Conservation (phyloP, 2,797 vertebrate genomes). For the Sebastes steindachneri region DNA sequence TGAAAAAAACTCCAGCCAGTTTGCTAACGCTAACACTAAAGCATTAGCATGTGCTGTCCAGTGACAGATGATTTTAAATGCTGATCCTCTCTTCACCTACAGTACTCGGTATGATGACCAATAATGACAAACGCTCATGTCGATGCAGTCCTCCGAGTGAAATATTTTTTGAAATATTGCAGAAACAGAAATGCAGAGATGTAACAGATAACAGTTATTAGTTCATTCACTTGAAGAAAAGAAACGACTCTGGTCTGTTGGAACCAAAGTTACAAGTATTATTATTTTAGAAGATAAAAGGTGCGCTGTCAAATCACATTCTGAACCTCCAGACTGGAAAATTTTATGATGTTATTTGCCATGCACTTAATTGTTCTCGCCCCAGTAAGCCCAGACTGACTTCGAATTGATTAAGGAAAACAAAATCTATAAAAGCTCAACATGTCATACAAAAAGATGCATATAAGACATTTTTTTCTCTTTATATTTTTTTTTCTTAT, state of each 20-base stretch:
- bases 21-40: neutral
- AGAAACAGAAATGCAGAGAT: slow-evolving; percentile 40
- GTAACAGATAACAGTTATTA: slow-evolving; percentile 13
- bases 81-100: slow-evolving; percentile 1
- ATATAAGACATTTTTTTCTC: slow-evolving; percentile 95
- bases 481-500: slow-evolving; percentile 80
- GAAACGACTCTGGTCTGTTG: slow-evolving; percentile 5
- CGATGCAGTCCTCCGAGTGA: slow-evolving; percentile 23
- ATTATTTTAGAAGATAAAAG: slow-evolving; percentile 40
- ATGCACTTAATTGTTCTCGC: slow-evolving; percentile 69
- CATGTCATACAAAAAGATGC: slow-evolving; percentile 99
- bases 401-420: slow-evolving; percentile 87
- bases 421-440: slow-evolving; percentile 96
- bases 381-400: slow-evolving; percentile 84
- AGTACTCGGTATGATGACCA: neutral
- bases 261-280: slow-evolving; percentile 31
- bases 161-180: slow-evolving; percentile 19
- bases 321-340: slow-evolving; percentile 33
- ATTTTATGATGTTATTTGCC: slow-evolving; percentile 58
- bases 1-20: neutral
- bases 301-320: slow-evolving; percentile 44
- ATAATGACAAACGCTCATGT: slow-evolving; percentile 19
- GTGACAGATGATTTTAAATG: neutral
- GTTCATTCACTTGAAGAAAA: slow-evolving; percentile 32
- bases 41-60: neutral